Base-by-base conservation (phyloP, 2,113 vertebrate genomes). In the Chloropsis cyanopogon region DNA sequence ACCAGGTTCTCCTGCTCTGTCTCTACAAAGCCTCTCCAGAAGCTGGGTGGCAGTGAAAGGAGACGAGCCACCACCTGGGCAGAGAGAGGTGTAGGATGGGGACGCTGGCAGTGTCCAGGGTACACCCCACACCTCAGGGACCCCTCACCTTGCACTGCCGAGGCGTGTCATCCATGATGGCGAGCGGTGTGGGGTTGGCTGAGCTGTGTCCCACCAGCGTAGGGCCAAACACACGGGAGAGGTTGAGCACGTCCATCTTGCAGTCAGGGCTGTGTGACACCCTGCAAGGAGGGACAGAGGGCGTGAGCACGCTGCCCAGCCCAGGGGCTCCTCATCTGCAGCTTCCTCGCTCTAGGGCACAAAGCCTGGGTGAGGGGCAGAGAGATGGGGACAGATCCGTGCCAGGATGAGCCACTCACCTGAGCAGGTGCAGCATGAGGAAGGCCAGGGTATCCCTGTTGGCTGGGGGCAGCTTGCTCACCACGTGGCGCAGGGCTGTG, bases 391-490 rank as follows among this genome's bases (percentile, higher is more conserved):
- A 59, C 20, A 80, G 73, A 60, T 14, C 21, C 2, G 0, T 60
- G 26, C 25, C 4, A 7, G 35, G 49, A 79, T 11, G 8, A 68
- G 52, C 29, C 41, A n/a, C 94, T 94, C 91, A 98, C 98, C 95
- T 97, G 63, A 98, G 97, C 22, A 98, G 96, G 72, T 98, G 98
- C 79, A 98, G 95, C 92, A 98, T 98, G 82, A 98, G 98, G 87
- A 98, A 98, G 15, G 98, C 98, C 78, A 99, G 94, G 0, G 98
- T 99, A 93, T 99, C 98, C 81, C 97, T 97, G 96, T 99, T 99
- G 66, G 98, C 70, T 2, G 88, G 91, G 1, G 98, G 98, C 49
- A 99, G 97, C 47, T 98, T 97, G 52, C 97, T 88, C 9, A 99
- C 91, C 25, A 97, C 82, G 13, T 97, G 98, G 76, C 88, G 26